Conservation (phyloP, 2,888 invertebrate genomes). For the Cecidostiba fungosa region DNA sequence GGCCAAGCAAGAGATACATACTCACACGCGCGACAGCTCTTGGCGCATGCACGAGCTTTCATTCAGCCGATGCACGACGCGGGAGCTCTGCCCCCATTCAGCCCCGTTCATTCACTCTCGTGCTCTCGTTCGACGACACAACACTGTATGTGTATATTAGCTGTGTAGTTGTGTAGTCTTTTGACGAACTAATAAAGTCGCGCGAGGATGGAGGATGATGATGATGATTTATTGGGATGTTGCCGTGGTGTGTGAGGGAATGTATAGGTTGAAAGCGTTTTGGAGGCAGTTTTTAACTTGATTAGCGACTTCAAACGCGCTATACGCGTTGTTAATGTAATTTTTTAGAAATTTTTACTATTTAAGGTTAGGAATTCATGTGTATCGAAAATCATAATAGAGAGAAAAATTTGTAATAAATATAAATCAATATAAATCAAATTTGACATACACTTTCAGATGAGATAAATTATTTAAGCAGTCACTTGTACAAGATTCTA, state of each 20-base stretch:
- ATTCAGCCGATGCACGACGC: constrained; percentile 10
- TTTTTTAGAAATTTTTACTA: no score
- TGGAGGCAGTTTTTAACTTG: no score
- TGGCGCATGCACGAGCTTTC: constrained; percentile 14
- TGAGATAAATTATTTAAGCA: no score
- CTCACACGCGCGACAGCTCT: background rate
- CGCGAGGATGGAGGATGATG: no score
- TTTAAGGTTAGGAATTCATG: no score
- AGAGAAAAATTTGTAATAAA: no score
- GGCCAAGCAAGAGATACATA: background rate
- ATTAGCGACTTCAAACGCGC: no score
- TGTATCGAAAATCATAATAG: no score
- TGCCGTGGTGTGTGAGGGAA: background rate
- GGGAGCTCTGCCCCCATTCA: constrained; percentile 17
- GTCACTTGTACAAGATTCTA: no score
- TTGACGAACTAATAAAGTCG: constrained; percentile 17
- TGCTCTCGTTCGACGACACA: constrained; percentile 13
- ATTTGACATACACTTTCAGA: no score
- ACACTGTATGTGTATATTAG: background rate
- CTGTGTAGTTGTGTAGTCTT: background rate
- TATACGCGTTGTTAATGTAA: no score
- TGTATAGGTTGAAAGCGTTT: background rate
- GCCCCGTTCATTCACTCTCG: constrained; percentile 24
- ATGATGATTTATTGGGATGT: background rate
- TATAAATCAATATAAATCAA: no score